Conservation (phyloP, 2,888 invertebrate species). For the Steinernema carpocapsae region DNA sequence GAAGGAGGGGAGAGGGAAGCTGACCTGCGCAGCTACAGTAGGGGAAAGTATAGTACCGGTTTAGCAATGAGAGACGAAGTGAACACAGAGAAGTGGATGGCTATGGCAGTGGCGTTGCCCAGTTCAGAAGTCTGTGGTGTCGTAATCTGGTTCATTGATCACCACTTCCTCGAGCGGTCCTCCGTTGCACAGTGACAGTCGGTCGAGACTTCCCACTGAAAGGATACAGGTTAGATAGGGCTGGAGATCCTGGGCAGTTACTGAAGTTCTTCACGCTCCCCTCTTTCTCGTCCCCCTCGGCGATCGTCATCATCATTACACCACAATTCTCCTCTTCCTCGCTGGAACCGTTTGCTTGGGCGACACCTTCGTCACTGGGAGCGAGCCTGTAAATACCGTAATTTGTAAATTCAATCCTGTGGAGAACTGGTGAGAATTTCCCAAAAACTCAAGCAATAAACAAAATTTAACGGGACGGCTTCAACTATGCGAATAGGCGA, state of each 20-base stretch:
- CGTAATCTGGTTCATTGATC: background rate
- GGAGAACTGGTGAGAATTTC: too few relatives aligned
- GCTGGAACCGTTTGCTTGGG: conserved; percentile 36
- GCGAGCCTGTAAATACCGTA: background rate
- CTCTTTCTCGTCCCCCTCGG: conserved; percentile 39
- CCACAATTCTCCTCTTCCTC: conserved; percentile 51
- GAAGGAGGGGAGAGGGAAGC: too few relatives aligned
- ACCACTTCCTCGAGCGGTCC: conserved; percentile 13
- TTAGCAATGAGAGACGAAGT: background rate
- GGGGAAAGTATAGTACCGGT: background rate
- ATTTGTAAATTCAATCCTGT: too few relatives aligned
- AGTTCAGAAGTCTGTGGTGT: too few relatives aligned
- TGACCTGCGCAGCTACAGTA: too few relatives aligned
- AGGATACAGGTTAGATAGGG: background rate
- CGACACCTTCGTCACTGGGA: conserved; percentile 25
- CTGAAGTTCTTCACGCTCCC: conserved; percentile 17
- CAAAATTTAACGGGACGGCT: too few relatives aligned
- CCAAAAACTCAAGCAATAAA: too few relatives aligned
- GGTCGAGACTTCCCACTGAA: conserved; percentile 10
- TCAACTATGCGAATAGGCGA: background rate
- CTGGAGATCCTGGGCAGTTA: background rate
- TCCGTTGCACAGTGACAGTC: background rate
- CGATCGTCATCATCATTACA: conserved; percentile 47
- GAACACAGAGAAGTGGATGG: background rate
- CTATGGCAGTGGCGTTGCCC: too few relatives aligned